Percentiles rank a stretch among this genome's conserved stretches.
phyloP scores from a whole-genome alignment of 2,113 vertebrate species.

The Alexandromys fortis region DNA sequence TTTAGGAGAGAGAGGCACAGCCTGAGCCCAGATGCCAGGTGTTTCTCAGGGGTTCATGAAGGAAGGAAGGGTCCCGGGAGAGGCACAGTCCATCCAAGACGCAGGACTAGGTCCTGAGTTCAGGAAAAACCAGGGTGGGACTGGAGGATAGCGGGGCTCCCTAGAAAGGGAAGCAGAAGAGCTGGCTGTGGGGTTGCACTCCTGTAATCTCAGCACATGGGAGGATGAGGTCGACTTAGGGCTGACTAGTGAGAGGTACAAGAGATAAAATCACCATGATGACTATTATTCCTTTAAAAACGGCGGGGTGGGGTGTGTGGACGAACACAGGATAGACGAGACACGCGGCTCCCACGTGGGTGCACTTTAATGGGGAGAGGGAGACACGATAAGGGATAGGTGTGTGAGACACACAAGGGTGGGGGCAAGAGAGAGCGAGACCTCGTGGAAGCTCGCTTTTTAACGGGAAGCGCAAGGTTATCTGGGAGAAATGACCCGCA shows the following conservation, averaged over 20 bases:
- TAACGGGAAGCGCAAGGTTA: too few relatives aligned
- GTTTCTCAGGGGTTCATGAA: background rate
- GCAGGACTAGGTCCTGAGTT: background rate
- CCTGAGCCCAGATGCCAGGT: background rate
- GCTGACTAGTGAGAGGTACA: background rate
- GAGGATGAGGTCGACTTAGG: background rate
- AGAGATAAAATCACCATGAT: background rate
- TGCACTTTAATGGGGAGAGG: too few relatives aligned
- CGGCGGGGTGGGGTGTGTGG: too few relatives aligned
- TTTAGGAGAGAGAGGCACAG: background rate
- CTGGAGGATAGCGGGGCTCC: rapidly evolving
- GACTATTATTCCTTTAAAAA: too few relatives aligned
- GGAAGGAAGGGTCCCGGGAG: background rate
- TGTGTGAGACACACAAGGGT: too few relatives aligned
- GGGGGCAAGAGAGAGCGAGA: too few relatives aligned
- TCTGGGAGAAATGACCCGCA: too few relatives aligned
- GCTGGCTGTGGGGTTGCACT: too few relatives aligned
- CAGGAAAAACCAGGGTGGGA: background rate
- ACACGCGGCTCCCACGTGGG: too few relatives aligned
- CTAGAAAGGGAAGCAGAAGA: background rate
- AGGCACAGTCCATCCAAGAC: background rate
- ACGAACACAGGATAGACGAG: too few relatives aligned
- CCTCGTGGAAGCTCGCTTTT: too few relatives aligned
- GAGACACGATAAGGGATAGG: too few relatives aligned
- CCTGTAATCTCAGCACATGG: background rate